Evolutionary conservation across 1,140 invertebrate species (phyloP).

Genomic region (Ganaspis sp.): DNA sequence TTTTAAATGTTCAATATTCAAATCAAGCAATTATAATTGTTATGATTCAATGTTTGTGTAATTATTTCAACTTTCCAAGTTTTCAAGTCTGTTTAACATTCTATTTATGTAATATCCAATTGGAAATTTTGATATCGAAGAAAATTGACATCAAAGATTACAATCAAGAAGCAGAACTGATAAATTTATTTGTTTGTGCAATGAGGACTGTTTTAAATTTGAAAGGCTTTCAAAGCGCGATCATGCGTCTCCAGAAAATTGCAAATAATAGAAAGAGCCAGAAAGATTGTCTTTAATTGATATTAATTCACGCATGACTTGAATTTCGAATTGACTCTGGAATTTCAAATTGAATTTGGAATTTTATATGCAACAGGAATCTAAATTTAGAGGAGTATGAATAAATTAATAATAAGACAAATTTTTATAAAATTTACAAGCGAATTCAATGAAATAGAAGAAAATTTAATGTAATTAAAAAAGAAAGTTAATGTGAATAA

Average conservation of each 20-base stretch:
- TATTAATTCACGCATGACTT: constrained; percentile 40
- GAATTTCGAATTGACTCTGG: constrained; percentile 36
- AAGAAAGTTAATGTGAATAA: too few species aligned
- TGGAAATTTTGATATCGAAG: constrained; percentile 14
- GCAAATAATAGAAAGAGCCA: constrained; percentile 35
- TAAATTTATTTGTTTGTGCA: constrained; percentile 11
- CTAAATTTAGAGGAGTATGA: too few species aligned
- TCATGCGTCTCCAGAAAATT: constrained; percentile 34
- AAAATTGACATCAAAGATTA: constrained; percentile 2
- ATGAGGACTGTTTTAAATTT: not conserved
- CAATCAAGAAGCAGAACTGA: constrained; percentile 25
- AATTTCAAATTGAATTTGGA: not conserved
- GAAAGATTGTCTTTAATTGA: not conserved
- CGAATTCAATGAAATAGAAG: too few species aligned
- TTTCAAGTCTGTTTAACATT: constrained; percentile 17
- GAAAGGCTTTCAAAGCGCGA: constrained; percentile 1
- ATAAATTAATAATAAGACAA: too few species aligned
- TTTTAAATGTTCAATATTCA: too few species aligned
- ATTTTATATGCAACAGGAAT: not conserved
- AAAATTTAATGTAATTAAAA: too few species aligned
- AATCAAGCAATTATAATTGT: not conserved
- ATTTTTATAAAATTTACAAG: not conserved
- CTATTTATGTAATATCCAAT: constrained; percentile 6
- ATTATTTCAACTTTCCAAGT: constrained; percentile 21
- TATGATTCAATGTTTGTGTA: constrained; percentile 10